phyloP scores from a whole-genome alignment of 2,888 invertebrate species.

The Athalia circularis region DNA sequence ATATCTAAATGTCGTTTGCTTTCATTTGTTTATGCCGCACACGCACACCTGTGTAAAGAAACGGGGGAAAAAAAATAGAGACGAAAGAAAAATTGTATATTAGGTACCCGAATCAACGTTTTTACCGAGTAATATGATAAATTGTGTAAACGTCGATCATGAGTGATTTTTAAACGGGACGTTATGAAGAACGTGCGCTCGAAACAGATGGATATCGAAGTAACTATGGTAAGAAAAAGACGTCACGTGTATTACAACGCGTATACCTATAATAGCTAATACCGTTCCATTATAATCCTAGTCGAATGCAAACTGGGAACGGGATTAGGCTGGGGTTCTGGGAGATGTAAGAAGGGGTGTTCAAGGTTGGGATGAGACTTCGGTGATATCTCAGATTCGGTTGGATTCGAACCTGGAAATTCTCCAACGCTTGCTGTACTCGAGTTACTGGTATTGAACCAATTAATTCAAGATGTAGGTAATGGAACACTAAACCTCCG shows the following conservation, averaged over 20 bases:
- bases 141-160: not conserved
- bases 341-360: no score
- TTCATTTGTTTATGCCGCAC: no score
- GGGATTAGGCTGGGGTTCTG: constrained; percentile 8
- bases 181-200: no score
- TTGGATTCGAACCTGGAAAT: constrained; percentile 27
- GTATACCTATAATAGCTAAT: not conserved
- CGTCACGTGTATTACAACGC: not conserved
- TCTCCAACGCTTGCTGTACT: no score
- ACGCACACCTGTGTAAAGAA: no score
- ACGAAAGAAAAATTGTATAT: no score
- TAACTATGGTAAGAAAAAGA: not conserved
- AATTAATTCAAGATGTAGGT: constrained; percentile 49
- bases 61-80: no score
- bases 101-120: no score
- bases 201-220: not conserved
- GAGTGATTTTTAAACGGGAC: no score
- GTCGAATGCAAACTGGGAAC: constrained; percentile 20
- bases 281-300: constrained; percentile 21
- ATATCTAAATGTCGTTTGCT: no score
- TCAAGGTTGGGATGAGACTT: constrained; percentile 3
- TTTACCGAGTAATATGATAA: not conserved
- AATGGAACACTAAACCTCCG: not conserved
- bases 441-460: constrained; percentile 45
- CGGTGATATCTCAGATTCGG: constrained; percentile 27